Conservation (phyloP, 2,797 vertebrate genomes). For the Merluccius polli region DNA sequence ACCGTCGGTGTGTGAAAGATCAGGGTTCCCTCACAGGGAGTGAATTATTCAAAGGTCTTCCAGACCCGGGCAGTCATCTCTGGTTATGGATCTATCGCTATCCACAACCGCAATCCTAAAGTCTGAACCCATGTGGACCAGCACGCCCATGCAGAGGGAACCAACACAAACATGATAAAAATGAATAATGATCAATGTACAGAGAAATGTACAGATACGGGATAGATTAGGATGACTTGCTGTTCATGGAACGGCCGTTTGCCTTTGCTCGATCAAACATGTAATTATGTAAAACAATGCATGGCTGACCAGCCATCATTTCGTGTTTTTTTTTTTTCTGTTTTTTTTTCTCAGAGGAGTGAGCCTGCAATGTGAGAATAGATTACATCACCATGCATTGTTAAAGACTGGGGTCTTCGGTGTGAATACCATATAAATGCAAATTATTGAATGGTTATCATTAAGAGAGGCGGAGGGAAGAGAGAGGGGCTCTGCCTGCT, state of each 20-base stretch:
- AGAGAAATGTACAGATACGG: background rate
- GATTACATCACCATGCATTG: conserved; percentile 13
- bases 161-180: conserved; percentile 65
- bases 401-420: background rate
- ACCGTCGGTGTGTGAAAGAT: conserved; percentile 11
- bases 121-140: conserved; percentile 59
- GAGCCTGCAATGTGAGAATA: background rate
- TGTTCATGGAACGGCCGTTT: background rate
- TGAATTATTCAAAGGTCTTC: conserved; percentile 60
- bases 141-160: conserved; percentile 54
- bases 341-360: background rate
- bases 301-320: background rate
- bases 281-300: conserved; percentile 19
- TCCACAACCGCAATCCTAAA: conserved; percentile 67
- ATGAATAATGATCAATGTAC: conserved; percentile 24
- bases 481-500: too few species aligned
- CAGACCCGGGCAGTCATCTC: conserved; percentile 17
- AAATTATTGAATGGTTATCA: conserved; percentile 13
- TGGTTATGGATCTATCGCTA: conserved; percentile 72
- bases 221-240: background rate
- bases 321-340: background rate
- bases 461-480: conserved; percentile 1
- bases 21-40: conserved; percentile 23
- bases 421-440: conserved; percentile 16
- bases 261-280: conserved; percentile 8